Evolutionary conservation across 2,797 vertebrate genomes (phyloP), one percentile per base, ranked within the genome.

Genomic region (Catharus ustulatus): DNA sequence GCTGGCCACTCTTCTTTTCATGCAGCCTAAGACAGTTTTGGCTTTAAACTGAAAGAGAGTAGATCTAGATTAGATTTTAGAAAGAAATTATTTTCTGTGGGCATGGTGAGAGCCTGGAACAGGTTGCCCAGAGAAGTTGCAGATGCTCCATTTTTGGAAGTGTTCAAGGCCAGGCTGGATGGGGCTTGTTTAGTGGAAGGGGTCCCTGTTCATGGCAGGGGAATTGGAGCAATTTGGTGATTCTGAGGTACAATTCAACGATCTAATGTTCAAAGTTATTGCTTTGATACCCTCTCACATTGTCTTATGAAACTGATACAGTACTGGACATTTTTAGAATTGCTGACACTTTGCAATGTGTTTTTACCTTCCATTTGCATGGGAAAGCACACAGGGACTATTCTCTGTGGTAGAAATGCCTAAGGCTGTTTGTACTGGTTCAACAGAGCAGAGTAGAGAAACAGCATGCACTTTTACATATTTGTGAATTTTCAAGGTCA

Each of bases 401-500:
- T 75, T 90, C 43, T 74, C 45, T 84, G 29, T 45, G 20, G 84
- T 92, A 84, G 46, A 36, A 78, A 32, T 15, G 30, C 51, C 63
- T 91, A 57, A 46, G 8, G 32, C 84, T 91, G 32, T 42, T 95
- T 95, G 82, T 92, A 46, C 49, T 75, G 32, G 12, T 83, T 97
- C 71, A 86, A 40, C 81, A 96, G 51, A 93, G 75, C 64, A 77
- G 52, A 93, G 57, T 38, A 89, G 22, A 94, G 61, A 89, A 75
- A 49, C 14, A 80, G n/a, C 54, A 93, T 19, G 26, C 6, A 57
- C 11, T 59, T 90, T 49, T 90, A 92, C 21, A 42, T 77, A 43
- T 58, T 75, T 88, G 51, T 87, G 55, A 84, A 24, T 95, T 93
- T 71, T 91, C 92, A 97, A 97, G 54, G 64, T 95, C 90, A 84